Conservation (phyloP, 2,113 vertebrate genomes). For the Sebastes fasciatus region DNA sequence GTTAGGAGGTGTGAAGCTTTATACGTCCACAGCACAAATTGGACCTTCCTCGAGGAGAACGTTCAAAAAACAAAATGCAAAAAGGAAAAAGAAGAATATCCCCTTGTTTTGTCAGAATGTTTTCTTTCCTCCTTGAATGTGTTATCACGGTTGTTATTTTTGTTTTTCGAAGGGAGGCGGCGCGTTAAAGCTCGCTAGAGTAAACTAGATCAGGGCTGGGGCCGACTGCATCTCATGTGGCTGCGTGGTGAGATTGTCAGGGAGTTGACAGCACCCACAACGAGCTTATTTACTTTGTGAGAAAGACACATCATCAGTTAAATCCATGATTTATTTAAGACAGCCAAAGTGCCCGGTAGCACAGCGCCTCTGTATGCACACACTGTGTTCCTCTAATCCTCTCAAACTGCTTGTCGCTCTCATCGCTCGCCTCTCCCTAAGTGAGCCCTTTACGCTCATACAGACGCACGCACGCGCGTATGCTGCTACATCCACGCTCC, state of each 20-base stretch:
- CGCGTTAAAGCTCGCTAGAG: constrained; percentile 25
- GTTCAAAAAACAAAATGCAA: constrained; percentile 47
- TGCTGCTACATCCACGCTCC: constrained; percentile 46
- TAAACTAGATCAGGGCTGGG: constrained; percentile 48
- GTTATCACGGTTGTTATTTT: constrained; percentile 52
- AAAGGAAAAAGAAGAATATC: constrained; percentile 37
- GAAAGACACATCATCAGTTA: constrained; percentile 73
- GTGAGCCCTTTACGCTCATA: constrained; percentile 43
- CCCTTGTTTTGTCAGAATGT: constrained; percentile 62
- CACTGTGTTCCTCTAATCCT: constrained; percentile 66
- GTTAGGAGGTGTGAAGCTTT: constrained; percentile 76
- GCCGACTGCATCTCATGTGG: constrained; percentile 55
- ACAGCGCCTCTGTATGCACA: constrained; percentile 64
- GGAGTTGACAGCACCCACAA: constrained; percentile 62
- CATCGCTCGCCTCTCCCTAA: constrained; percentile 48
- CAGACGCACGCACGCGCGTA: constrained; percentile 6
- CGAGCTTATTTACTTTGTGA: constrained; percentile 73
- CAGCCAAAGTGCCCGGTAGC: constrained; percentile 77
- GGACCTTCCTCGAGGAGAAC: constrained; percentile 60
- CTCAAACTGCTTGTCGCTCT: constrained; percentile 54
- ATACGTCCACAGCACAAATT: constrained; percentile 81
- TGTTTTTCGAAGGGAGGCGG: constrained; percentile 34
- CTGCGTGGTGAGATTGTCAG: constrained; percentile 61
- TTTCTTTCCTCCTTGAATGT: constrained; percentile 39
- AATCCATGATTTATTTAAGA: constrained; percentile 75